Conservation (phyloP, 2,113 vertebrate species). For the Callocephalon fimbriatum region DNA sequence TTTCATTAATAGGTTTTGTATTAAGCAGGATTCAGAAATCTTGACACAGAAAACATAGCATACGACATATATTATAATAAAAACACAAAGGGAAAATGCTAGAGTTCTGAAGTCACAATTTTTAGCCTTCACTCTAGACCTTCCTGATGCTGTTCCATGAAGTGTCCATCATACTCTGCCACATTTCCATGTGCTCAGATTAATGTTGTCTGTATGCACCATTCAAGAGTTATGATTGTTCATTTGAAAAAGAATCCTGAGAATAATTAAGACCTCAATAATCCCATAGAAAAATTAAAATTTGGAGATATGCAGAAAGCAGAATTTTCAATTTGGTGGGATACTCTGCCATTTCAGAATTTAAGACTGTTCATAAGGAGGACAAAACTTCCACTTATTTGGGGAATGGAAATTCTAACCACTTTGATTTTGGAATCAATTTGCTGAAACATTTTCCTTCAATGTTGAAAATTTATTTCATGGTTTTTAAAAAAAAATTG, state of each 20-base stretch:
- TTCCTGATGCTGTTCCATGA: neutral
- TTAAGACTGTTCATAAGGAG: neutral
- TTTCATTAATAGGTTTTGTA: neutral
- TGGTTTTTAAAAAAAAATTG: neutral
- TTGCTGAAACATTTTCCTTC: neutral
- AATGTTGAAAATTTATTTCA: neutral
- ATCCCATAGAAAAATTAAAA: neutral
- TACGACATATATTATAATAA: neutral
- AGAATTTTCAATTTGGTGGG: neutral
- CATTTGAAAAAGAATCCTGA: neutral
- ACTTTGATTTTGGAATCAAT: neutral
- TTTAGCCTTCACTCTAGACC: neutral
- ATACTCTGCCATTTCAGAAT: neutral
- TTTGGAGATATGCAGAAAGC: neutral
- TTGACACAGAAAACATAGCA: neutral
- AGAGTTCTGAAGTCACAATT: neutral
- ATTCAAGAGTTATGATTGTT: neutral
- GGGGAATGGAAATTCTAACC: neutral
- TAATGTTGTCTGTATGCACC: neutral
- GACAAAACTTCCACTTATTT: neutral
- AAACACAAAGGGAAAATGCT: neutral
- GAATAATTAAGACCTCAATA: neutral
- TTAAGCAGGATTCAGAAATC: neutral
- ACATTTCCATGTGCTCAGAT: neutral
- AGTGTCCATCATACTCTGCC: neutral